phyloP scores from a whole-genome alignment of 2,888 invertebrate genomes.

The Bembecia ichneumoniformis region DNA sequence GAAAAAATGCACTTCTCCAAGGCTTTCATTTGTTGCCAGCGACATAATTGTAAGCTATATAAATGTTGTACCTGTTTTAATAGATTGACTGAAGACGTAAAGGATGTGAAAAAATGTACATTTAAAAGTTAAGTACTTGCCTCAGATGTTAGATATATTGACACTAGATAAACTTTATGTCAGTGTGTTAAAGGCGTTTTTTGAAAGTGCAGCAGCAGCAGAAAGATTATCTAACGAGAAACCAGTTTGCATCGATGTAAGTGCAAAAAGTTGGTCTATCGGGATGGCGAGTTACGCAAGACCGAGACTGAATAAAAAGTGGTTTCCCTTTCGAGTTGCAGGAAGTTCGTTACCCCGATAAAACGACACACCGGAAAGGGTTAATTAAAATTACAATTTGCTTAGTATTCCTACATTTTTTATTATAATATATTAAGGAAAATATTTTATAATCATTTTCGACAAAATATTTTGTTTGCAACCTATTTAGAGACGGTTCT shows the following conservation, averaged over 20 bases:
- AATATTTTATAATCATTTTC: too few relatives aligned
- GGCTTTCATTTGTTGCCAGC: too few relatives aligned
- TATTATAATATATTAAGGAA: too few relatives aligned
- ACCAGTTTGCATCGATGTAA: slow-evolving; percentile 35
- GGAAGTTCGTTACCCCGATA: slow-evolving; percentile 51
- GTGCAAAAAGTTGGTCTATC: slow-evolving; percentile 46
- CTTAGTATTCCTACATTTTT: too few relatives aligned
- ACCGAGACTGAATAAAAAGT: slow-evolving; percentile 48
- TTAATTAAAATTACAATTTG: neutral
- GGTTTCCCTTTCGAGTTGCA: slow-evolving; percentile 56
- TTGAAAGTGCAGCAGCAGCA: neutral
- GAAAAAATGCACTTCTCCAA: too few relatives aligned
- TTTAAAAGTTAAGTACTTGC: neutral
- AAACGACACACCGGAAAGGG: slow-evolving; percentile 33
- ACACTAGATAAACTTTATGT: neutral
- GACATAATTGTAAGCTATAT: too few relatives aligned
- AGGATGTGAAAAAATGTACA: neutral
- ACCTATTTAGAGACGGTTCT: too few relatives aligned
- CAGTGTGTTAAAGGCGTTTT: neutral
- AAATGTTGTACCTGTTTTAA: too few relatives aligned
- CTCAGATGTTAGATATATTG: neutral
- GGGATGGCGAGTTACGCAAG: slow-evolving; percentile 59
- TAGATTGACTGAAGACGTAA: neutral
- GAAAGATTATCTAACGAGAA: slow-evolving; percentile 8
- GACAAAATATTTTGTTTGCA: too few relatives aligned